Evolutionary conservation across 2,113 vertebrate genomes (phyloP).

Genomic region (Argyrosomus japonicus): DNA sequence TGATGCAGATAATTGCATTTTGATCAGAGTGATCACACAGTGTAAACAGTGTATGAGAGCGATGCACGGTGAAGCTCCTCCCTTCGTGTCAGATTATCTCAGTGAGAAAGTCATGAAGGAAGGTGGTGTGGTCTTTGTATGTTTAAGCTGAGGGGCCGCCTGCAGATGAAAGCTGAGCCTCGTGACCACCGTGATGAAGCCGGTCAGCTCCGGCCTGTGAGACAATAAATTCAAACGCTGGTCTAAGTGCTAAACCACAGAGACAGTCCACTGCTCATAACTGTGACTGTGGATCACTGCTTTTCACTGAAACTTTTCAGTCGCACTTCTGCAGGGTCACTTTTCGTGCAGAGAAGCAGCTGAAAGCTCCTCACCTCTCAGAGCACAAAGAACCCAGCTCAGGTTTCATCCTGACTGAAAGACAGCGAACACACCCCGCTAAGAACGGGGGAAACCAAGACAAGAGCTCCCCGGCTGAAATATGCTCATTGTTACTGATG

Average conservation of each 20-base stretch:
- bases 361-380: not conserved
- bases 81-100: not conserved
- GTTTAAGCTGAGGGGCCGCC: not conserved
- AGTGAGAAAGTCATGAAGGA: not conserved
- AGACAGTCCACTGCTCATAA: not conserved
- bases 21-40: too few relatives aligned
- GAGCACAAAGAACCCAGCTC: constrained; percentile 36
- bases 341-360: not conserved
- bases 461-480: not conserved
- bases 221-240: too few relatives aligned
- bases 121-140: not conserved
- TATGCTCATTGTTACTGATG: not conserved
- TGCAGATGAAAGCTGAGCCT: constrained; percentile 13
- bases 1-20: too few relatives aligned
- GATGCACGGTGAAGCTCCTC: not conserved
- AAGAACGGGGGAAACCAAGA: not conserved
- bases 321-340: constrained; percentile 14
- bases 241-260: too few relatives aligned
- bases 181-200: constrained; percentile 12
- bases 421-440: not conserved
- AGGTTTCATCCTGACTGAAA: constrained; percentile 30
- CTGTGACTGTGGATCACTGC: not conserved
- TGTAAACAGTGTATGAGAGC: too few relatives aligned
- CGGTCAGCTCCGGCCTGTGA: not conserved
- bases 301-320: not conserved